Conservation (phyloP, 2,888 invertebrate genomes). For the Lycaena phlaeas region DNA sequence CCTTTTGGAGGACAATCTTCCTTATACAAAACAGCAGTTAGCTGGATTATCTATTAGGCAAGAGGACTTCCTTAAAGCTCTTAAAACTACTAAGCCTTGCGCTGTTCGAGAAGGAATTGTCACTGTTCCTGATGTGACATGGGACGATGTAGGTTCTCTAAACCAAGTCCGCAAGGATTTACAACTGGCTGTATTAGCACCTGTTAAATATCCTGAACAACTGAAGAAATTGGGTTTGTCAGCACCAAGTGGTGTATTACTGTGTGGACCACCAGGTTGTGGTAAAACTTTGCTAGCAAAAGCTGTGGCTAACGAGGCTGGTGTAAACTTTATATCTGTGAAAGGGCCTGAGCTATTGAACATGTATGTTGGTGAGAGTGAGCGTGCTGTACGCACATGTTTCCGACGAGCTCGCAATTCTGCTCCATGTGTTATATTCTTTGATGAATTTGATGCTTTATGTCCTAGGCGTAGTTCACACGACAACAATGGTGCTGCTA, state of each 20-base stretch:
- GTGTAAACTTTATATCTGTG: slow-evolving; percentile 98
- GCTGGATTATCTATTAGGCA: slow-evolving; percentile 78
- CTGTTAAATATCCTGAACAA: slow-evolving; percentile 89
- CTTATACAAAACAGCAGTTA: slow-evolving; percentile 76
- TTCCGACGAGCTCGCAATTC: slow-evolving; percentile 96
- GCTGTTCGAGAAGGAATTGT: slow-evolving; percentile 98
- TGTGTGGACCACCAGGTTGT: slow-evolving; percentile 98
- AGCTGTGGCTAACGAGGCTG: slow-evolving; percentile 98
- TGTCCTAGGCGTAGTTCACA: slow-evolving; percentile 91
- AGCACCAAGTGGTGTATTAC: slow-evolving; percentile 89
- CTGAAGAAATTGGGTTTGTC: slow-evolving; percentile 84
- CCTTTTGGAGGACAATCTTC: slow-evolving; percentile 77
- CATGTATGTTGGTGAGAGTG: slow-evolving; percentile 99
- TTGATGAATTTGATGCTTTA: slow-evolving; percentile 97
- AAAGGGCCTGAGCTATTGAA: slow-evolving; percentile 98
- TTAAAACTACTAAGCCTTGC: slow-evolving; percentile 90
- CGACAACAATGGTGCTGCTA: slow-evolving; percentile 79
- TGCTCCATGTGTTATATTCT: slow-evolving; percentile 98
- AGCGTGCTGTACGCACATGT: slow-evolving; percentile 95
- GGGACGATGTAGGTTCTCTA: slow-evolving; percentile 97
- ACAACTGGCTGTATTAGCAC: slow-evolving; percentile 92
- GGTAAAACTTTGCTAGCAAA: slow-evolving; percentile 97
- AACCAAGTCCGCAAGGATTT: slow-evolving; percentile 90
- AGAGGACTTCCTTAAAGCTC: slow-evolving; percentile 83
- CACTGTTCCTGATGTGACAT: slow-evolving; percentile 96